Base-by-base conservation (phyloP, 2,113 vertebrate genomes). In the Mus spicilegus region DNA sequence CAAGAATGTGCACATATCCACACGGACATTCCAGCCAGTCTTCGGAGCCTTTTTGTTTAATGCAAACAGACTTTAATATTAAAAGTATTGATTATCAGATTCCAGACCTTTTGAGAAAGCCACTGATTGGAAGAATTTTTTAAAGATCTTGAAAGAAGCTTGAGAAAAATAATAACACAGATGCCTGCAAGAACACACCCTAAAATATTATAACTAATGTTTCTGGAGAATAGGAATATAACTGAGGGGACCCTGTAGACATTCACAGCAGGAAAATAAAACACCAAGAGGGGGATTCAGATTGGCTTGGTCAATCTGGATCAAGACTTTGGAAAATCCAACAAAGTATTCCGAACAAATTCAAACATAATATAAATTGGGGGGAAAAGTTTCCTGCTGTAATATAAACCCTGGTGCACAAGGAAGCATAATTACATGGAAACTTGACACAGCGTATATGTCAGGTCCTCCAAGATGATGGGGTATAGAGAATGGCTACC, bases 201-300 rank as follows among this genome's bases (percentile, higher is more conserved):
- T 77, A 95, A 56, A 82, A 63, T 36, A 78, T 49, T 90, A 63
- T 11, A 22, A 86, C 95, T 80, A 75, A 76, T 72, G 10, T 65
- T 93, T 82, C 61, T 42, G 91, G 22, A 72, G 54, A 93, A 72
- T 5, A 78, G 72, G 49, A 1, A 39, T 61, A 63, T 69, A 49
- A 10, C 84, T 20, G 16, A 65, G 16, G 26, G 39, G 16, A 26
- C 2, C n/a, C 39, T 65, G 24, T 7, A 61, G 56, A 39, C 9
- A 39, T 24, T 84, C 56, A 28, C 24, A 16, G 1, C 36, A 84
- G 13, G 24, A 63, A 84, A 84, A 28, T 13, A 42, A 63, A 39
- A 24, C 24, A 58, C 56, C 24, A 63, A 84, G 13, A 28, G 13
- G 0, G 42, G 13, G 22, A 1, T 42, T 42, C 12, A 63, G 22